Base-by-base conservation (phyloP, 64 coral and sea anemone genomes). In the Acropora tenuis region DNA sequence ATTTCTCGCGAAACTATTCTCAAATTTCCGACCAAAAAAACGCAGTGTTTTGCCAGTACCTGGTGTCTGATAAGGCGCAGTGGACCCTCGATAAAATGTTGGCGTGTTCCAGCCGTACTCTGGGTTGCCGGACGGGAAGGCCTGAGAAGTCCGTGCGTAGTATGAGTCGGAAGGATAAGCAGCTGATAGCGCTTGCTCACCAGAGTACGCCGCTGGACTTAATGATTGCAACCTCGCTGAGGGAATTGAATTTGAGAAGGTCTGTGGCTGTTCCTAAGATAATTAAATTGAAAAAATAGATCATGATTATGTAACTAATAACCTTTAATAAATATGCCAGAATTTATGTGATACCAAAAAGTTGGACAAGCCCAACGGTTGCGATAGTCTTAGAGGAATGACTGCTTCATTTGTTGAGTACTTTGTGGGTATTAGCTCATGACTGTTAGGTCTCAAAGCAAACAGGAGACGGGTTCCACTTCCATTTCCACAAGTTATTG, bases 31-130 rank as follows among this genome's bases (percentile, higher is more conserved):
- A 3, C 13, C 3, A 17, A 4, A 48, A 13, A 18, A 48, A 48
- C 12, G 75, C 11, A 44, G 43, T 48, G 43, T 71, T 66, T 12
- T 2, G 63, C 17, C 1, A 67, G 44, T 68, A 85, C 82, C 82
- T 72, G 82, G 82, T 18, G 65, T 65, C 50, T 85, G 66, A 85
- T 85, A 85, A 1, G 82, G 45, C 1, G 65, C 61, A 71, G 61
- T 13, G 3, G 60, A 12, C 60, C 10, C 11, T 1, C 42, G 82
- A 19, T 71, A 85, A 85, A 71, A 72, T 43, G 47, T 49, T 8
- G 82, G 82, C 6, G 45, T 2, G 46, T 47, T 85, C 82, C 82
- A 85, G 45, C 43, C 11, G 45, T 71, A 48, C 63, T 85, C 58
- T 71, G 41, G 45, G 65, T 20, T 49, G n/a, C 82, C 47, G 43